phyloP scores from a whole-genome alignment of 2,888 invertebrate genomes.

The Lutraria lutraria region DNA sequence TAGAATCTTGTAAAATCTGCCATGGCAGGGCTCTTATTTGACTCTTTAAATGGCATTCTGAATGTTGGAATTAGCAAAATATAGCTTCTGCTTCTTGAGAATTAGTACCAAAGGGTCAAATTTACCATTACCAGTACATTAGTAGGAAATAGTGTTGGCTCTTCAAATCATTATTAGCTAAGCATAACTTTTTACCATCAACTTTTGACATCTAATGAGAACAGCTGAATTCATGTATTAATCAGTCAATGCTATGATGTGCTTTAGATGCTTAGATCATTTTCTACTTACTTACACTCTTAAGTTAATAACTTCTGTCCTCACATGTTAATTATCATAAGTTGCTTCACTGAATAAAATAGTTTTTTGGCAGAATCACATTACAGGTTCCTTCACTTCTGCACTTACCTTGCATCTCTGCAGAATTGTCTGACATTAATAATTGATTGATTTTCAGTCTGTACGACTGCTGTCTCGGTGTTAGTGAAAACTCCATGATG shows the following conservation, averaged over 20 bases:
- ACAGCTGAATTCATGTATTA: no score
- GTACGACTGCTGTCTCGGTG: no score
- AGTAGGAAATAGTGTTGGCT: no score
- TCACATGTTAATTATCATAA: not conserved
- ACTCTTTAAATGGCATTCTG: not conserved
- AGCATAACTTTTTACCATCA: no score
- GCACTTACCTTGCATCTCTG: not conserved
- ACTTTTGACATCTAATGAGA: no score
- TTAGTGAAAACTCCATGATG: no score
- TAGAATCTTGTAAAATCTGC: not conserved
- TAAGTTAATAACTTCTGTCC: not conserved
- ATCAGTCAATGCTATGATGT: not conserved
- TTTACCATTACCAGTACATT: no score
- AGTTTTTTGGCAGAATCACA: not conserved
- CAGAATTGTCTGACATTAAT: not conserved
- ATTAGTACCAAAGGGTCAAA: no score
- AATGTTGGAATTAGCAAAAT: not conserved
- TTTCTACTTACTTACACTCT: not conserved
- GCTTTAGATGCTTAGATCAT: not conserved
- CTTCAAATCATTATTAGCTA: no score
- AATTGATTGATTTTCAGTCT: not conserved
- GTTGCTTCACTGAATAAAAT: not conserved
- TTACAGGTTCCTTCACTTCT: not conserved
- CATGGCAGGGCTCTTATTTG: no score
- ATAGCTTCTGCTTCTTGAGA: no score